Percentiles rank a stretch among this genome's conserved stretches.
Evolutionary conservation across 1,140 invertebrate genomes (phyloP).

Genomic region (Myzus persicae): DNA sequence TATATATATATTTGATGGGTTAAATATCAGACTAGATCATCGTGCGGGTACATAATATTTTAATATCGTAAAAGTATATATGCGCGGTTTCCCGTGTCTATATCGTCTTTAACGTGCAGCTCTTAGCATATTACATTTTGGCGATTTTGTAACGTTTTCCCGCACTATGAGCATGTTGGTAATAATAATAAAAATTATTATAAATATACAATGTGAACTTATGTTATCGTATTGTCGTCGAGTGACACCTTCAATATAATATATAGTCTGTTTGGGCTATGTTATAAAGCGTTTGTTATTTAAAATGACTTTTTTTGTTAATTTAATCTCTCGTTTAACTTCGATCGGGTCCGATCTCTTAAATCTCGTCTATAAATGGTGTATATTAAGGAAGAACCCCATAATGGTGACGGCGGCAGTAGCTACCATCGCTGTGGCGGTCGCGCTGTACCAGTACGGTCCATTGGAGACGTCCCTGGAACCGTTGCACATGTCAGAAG

Average conservation of each 20-base stretch:
- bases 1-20: background rate
- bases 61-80: background rate
- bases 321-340: background rate
- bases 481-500: conserved; percentile 75
- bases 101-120: background rate
- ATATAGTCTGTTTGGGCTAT: background rate
- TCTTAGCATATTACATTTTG: background rate
- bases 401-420: background rate
- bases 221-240: background rate
- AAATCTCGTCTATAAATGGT: background rate
- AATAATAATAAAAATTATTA: conserved; percentile 1
- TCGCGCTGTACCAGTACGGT: background rate
- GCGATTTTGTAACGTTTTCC: background rate
- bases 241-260: background rate
- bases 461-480: background rate
- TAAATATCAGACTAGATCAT: background rate
- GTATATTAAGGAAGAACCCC: conserved; percentile 19
- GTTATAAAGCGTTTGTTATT: conserved; percentile 26
- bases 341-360: background rate
- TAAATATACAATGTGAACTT: background rate
- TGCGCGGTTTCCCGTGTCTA: background rate
- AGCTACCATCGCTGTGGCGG: background rate
- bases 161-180: background rate
- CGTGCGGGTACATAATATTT: background rate
- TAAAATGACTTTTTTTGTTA: background rate